Base-by-base conservation (phyloP, 2,888 invertebrate species). In the Erebia palarica region DNA sequence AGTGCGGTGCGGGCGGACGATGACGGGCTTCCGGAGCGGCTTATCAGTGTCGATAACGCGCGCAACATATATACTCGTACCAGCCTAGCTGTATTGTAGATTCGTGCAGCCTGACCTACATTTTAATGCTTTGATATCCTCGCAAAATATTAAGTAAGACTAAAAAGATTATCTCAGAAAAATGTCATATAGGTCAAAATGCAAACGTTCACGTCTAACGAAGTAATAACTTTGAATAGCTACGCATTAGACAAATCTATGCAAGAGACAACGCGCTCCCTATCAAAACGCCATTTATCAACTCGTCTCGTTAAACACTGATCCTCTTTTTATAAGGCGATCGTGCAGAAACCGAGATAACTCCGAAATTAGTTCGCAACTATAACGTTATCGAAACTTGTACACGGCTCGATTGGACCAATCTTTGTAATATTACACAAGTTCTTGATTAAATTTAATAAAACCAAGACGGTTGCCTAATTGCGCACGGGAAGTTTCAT, bases 391-490 rank as follows among this genome's bases (percentile, higher is more conserved):
- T 92, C 89, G 91, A 88, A 93, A 92, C 92, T 92, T 91, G 89
- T 89, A 89, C 89, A 86, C 87, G 89, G 84, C 86, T 84, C 86
- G 91, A 92, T 92, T 89, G 89, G 90, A 76, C 91, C 92, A 92
- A 92, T 93, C 92, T 91, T 92, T 88, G 91, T 90, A 89, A 91
- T 92, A 92, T 92, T 92, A 87, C 90, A 89, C 86, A 92, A 93
- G 91, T 92, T 92, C 91, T 91, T 92, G 92, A 92, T 93, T 93
- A 93, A 93, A 93, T 92, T 93, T 93, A 92, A 93, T 92, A 93
- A 93, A 93, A 92, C 90, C 89, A 90, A 92, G 92, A 91, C 85
- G 89, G 87, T 87, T 89, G 87, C 87, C 88, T 92, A 93, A 93
- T 92, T 92, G 92, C 89, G 88, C 85, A 80, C 79, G 82, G 82